Evolutionary conservation across 1,140 invertebrate genomes (phyloP), one percentile per base, ranked within the genome.

Genomic region (Eriocheir sinensis): DNA sequence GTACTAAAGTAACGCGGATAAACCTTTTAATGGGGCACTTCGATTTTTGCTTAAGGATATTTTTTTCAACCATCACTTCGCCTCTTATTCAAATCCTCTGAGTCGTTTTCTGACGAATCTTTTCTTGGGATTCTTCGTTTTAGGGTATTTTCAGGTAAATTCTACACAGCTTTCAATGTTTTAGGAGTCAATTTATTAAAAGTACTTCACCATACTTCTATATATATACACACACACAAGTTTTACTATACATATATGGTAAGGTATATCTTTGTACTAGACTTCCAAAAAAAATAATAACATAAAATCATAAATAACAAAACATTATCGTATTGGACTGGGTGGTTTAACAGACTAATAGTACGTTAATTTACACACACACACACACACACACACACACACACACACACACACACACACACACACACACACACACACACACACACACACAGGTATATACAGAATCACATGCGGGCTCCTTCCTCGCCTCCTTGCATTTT

Each of bases 331-430:
- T n/a, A 72, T n/a, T n/a, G 60, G 21, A n/a, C 27, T 72, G 60
- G 60, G 27, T 72, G n/a, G n/a, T 72, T 15, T 72, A 15, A n/a
- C n/a, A n/a, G 12, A 72, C 60, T n/a, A 72, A 15, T 15, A 15
- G 34, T 36, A 81, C 27, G 27, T 36, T 8, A 6, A 9, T 30
- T 30, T 30, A n/a, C n/a, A n/a, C n/a, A n/a, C n/a, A 9, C 81
- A 85, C 81, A 86, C 32, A 86, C 83, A 86, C 83, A 86, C 83
- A 86, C 83, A 86, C 83, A 36, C 83, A 86, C 83, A 36, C 83
- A 86, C 83, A 36, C 83, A 86, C 83, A 36, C 83, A 86, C 83
- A 36, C 83, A 86, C 83, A 86, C 83, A 86, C 83, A 86, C 83
- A 86, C 83, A 40, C 12, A 86, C 30, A 86, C 30, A 86, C 83